A percentile compares a stretch with the other conserved stretches of the same genome.
phyloP scores from a whole-genome alignment of 2,888 invertebrate species.

The Idaea dimidiata region DNA sequence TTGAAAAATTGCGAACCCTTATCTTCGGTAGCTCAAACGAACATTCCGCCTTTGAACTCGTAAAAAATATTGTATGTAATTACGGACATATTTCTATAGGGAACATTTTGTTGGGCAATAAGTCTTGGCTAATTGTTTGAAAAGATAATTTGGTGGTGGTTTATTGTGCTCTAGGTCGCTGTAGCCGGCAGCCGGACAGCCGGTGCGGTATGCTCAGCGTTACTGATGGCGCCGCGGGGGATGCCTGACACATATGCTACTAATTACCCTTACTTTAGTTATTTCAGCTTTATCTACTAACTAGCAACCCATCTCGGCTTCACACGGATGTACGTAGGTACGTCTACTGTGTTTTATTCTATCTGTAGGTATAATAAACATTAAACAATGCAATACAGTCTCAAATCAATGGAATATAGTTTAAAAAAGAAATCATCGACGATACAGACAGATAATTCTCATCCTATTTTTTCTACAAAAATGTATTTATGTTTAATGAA shows the following conservation, averaged over 20 bases:
- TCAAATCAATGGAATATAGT: too few relatives aligned
- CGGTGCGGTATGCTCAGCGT: constrained; percentile 38
- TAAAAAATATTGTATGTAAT: constrained; percentile 43
- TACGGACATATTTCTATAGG: constrained; percentile 42
- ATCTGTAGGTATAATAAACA: too few relatives aligned
- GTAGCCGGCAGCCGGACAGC: constrained; percentile 35
- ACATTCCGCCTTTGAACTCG: constrained; percentile 33
- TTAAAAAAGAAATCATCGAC: too few relatives aligned
- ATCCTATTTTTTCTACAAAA: too few relatives aligned
- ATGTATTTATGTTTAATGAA: too few relatives aligned
- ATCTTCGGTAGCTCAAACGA: constrained; percentile 27
- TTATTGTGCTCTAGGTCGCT: constrained; percentile 59
- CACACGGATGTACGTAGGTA: too few relatives aligned
- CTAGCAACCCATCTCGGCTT: background rate
- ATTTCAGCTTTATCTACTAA: constrained; percentile 3
- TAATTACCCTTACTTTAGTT: constrained; percentile 47
- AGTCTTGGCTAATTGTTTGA: constrained; percentile 69
- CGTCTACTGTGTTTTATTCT: too few relatives aligned
- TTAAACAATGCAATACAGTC: too few relatives aligned
- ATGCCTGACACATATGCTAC: constrained; percentile 57
- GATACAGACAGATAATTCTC: too few relatives aligned
- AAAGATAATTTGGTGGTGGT: constrained; percentile 72
- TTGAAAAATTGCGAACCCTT: constrained; percentile 32
- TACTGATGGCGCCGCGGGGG: constrained; percentile 53
- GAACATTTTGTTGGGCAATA: constrained; percentile 54